phyloP scores from a whole-genome alignment of 2,888 invertebrate species.

The Mystacides longicornis region DNA sequence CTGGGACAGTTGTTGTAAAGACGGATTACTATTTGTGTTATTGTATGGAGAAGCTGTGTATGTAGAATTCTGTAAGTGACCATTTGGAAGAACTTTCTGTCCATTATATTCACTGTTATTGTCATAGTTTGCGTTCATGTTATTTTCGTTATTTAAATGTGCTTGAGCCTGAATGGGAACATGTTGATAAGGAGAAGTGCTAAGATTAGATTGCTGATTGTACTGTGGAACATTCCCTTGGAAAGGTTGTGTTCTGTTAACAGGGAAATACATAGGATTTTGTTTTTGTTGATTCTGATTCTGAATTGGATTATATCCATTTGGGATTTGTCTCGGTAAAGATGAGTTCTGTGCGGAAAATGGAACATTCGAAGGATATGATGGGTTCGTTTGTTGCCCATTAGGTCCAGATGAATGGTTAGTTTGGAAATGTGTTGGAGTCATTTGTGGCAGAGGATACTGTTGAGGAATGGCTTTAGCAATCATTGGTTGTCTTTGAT shows the following conservation, averaged over 20 bases:
- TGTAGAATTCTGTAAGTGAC: slow-evolving; percentile 14
- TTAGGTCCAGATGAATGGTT: slow-evolving; percentile 5
- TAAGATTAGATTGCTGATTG: slow-evolving; percentile 33
- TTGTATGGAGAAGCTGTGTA: slow-evolving; percentile 9
- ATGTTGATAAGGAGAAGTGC: slow-evolving; percentile 42
- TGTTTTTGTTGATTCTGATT: slow-evolving; percentile 34
- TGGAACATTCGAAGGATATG: slow-evolving; percentile 10
- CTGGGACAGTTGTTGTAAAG: slow-evolving; percentile 28
- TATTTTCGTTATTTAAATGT: slow-evolving; percentile 14
- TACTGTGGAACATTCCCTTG: slow-evolving; percentile 30
- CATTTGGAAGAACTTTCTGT: slow-evolving; percentile 18
- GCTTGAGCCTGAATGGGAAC: slow-evolving; percentile 34
- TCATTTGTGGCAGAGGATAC: slow-evolving; percentile 4
- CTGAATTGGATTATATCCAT: slow-evolving; percentile 37
- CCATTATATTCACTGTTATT: slow-evolving; percentile 12
- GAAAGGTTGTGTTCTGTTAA: slow-evolving; percentile 40
- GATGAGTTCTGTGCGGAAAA: slow-evolving; percentile 23
- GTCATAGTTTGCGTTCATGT: slow-evolving; percentile 14
- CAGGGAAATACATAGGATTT: slow-evolving; percentile 36
- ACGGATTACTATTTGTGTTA: slow-evolving; percentile 12
- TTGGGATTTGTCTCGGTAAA: slow-evolving; percentile 38
- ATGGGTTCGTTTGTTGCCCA: slow-evolving; percentile 9
- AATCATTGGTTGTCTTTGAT: slow-evolving; percentile 8
- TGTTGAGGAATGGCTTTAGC: slow-evolving; percentile 7
- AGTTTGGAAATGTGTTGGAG: slow-evolving; percentile 5